Evolutionary conservation across 2,797 vertebrate species (phyloP).

Genomic region (Tragelaphus oryx): DNA sequence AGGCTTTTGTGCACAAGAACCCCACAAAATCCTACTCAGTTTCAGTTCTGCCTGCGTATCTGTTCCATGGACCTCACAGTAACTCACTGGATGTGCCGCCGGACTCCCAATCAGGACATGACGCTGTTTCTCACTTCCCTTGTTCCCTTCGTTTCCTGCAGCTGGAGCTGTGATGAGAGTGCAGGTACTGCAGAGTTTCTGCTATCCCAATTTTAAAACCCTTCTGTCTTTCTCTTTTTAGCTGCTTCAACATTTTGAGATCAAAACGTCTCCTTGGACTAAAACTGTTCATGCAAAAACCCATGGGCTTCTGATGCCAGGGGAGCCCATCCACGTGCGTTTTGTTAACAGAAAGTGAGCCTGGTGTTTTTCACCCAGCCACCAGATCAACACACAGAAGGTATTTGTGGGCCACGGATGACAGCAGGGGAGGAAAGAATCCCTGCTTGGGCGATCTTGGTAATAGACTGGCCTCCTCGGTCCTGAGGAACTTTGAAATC

Average conservation of each 20-base stretch:
- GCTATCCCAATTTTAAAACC: not conserved
- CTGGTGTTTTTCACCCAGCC: not conserved
- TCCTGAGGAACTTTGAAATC: not conserved
- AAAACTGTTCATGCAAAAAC: conserved; percentile 87
- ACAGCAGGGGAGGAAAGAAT: not conserved
- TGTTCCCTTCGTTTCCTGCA: not conserved
- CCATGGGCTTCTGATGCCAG: conserved; percentile 89
- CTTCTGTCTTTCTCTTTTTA: conserved; percentile 72
- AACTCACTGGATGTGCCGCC: not conserved
- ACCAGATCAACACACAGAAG: not conserved
- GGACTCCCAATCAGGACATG: not conserved
- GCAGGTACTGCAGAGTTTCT: not conserved
- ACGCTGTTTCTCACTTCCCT: not conserved
- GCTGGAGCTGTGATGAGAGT: not conserved
- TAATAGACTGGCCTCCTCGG: not conserved
- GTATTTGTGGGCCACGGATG: not conserved
- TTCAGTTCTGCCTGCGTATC: not conserved
- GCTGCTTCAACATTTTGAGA: conserved; percentile 84
- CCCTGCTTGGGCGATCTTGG: conserved; percentile 3
- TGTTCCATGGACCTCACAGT: not conserved
- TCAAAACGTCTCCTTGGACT: conserved; percentile 79
- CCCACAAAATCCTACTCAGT: not conserved
- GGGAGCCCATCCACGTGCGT: conserved; percentile 84
- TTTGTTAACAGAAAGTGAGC: conserved; percentile 85
- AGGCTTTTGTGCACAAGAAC: not conserved